Conservation (phyloP, 2,797 vertebrate species). For the Austrolebias charrua region DNA sequence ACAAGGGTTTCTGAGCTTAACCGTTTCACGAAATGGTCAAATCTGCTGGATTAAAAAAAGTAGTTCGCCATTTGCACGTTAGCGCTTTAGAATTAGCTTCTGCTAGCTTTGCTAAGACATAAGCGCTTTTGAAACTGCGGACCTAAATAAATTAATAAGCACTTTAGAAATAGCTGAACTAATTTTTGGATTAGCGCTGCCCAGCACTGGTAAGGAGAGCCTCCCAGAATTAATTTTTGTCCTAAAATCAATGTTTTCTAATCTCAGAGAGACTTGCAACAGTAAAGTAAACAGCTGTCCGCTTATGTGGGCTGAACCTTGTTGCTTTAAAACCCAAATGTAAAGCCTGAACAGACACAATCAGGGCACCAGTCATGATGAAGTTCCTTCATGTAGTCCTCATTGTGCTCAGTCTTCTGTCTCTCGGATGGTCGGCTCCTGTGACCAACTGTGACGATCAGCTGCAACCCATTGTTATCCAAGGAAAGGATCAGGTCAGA, state of each 20-base stretch:
- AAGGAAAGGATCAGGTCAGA: constrained; percentile 39
- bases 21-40: too few relatives aligned
- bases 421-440: constrained; percentile 47
- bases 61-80: too few relatives aligned
- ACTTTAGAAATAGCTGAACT: too few relatives aligned
- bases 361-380: constrained; percentile 12
- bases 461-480: constrained; percentile 11
- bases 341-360: neutral
- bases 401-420: constrained; percentile 38
- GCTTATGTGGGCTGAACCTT: neutral
- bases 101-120: too few relatives aligned
- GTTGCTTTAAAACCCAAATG: neutral
- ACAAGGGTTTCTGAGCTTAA: too few relatives aligned
- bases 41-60: too few relatives aligned
- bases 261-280: neutral
- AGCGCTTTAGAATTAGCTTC: too few relatives aligned
- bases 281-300: constrained; percentile 14
- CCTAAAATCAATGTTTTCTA: neutral
- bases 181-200: too few relatives aligned
- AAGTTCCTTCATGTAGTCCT: constrained; percentile 16
- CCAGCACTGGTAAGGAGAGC: too few relatives aligned
- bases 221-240: neutral
- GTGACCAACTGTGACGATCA: constrained; percentile 43
- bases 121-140: too few relatives aligned
- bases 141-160: too few relatives aligned